Conservation (phyloP, 2,113 vertebrate species). For the Lophotis ruficrista region DNA sequence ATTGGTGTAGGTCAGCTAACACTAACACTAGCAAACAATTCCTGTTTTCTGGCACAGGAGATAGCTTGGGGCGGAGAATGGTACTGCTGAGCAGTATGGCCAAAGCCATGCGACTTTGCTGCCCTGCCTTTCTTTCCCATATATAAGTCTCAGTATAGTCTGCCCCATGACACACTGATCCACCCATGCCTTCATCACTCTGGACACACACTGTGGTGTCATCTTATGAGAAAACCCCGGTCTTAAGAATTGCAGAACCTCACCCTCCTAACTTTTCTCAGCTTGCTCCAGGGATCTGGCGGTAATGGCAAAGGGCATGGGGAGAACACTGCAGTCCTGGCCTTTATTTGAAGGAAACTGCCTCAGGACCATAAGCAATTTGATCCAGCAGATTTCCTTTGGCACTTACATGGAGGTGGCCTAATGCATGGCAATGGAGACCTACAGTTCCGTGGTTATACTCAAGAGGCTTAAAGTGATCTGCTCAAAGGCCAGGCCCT, state of each 20-base stretch:
- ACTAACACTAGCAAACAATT: background rate
- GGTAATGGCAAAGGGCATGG: background rate
- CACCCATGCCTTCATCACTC: background rate
- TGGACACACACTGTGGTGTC: background rate
- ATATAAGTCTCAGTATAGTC: background rate
- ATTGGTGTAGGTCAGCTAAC: background rate
- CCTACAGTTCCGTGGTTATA: background rate
- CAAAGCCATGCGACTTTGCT: background rate
- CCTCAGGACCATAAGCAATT: background rate
- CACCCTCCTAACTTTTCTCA: background rate
- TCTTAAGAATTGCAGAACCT: background rate
- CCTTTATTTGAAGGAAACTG: background rate
- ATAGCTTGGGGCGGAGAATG: background rate
- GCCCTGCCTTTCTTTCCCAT: background rate
- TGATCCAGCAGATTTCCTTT: background rate
- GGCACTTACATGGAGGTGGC: background rate
- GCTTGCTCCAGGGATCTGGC: background rate
- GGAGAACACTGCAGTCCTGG: background rate
- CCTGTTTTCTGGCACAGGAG: background rate
- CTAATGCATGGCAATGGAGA: background rate
- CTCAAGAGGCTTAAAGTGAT: background rate
- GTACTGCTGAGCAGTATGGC: background rate
- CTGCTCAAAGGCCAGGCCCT: background rate
- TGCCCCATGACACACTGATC: fast-evolving
- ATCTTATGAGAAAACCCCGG: background rate